Conservation (phyloP, 2,888 invertebrate genomes). For the Athalia circularis region DNA sequence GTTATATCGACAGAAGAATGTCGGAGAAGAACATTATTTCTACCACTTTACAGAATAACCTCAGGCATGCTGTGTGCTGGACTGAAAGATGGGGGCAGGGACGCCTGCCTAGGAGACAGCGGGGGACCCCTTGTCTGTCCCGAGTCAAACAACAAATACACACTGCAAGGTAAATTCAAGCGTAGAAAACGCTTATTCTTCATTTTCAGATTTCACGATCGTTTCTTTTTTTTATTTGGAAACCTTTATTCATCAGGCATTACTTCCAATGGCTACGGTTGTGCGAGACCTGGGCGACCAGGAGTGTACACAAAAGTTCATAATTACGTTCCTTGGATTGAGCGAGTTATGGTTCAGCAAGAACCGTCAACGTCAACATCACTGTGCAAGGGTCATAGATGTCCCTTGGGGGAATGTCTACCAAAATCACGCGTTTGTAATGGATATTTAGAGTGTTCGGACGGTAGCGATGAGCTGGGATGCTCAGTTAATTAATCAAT, state of each 20-base stretch:
- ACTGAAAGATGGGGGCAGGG: constrained; percentile 85
- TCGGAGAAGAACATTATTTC: constrained; percentile 82
- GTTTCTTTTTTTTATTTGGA: background rate
- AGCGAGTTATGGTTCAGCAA: constrained; percentile 74
- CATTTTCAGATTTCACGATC: background rate
- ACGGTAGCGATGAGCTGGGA: constrained; percentile 83
- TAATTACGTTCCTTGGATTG: constrained; percentile 85
- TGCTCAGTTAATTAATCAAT: constrained; percentile 71
- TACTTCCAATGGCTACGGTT: constrained; percentile 88
- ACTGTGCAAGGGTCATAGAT: constrained; percentile 81
- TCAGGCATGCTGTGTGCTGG: constrained; percentile 91
- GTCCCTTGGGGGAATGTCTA: constrained; percentile 85
- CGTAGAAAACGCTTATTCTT: background rate
- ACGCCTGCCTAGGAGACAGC: constrained; percentile 88
- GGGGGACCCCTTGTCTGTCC: constrained; percentile 88
- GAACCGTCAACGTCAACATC: constrained; percentile 59
- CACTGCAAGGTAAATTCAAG: constrained; percentile 63
- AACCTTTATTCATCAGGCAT: constrained; percentile 76
- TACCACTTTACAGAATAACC: constrained; percentile 85
- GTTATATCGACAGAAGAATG: constrained; percentile 87
- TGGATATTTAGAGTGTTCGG: constrained; percentile 86
- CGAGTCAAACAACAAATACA: constrained; percentile 75
- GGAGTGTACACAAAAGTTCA: constrained; percentile 89
- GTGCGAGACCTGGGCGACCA: constrained; percentile 85
- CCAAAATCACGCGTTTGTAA: constrained; percentile 84